Conservation (phyloP, 2,113 vertebrate species). For the Paradisaea rubra region DNA sequence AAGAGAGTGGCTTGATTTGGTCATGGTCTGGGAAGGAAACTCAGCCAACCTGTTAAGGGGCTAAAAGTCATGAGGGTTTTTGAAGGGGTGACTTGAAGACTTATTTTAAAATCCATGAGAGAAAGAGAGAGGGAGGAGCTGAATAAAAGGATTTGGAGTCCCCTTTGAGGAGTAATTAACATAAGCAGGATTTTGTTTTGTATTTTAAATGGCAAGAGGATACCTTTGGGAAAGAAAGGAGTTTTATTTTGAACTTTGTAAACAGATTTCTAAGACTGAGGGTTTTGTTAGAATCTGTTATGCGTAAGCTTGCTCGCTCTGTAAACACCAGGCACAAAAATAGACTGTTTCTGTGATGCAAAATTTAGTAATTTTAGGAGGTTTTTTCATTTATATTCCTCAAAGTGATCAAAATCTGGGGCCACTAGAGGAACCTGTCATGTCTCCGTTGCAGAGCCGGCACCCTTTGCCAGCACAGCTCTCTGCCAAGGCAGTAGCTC, state of each 20-base stretch:
- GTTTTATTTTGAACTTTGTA: not conserved
- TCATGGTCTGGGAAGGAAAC: not conserved
- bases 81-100: not conserved
- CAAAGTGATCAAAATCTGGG: not conserved
- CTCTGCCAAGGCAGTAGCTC: not conserved
- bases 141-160: not conserved
- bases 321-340: not conserved
- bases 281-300: not conserved
- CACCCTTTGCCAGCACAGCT: not conserved
- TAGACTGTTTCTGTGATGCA: not conserved
- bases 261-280: not conserved
- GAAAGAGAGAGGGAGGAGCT: not conserved
- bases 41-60: not conserved
- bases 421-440: fast-evolving
- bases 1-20: not conserved
- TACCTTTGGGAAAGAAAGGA: not conserved
- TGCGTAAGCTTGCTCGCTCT: fast-evolving
- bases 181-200: not conserved
- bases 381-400: not conserved
- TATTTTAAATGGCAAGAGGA: not conserved
- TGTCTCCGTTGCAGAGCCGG: fast-evolving
- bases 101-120: not conserved
- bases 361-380: not conserved
- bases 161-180: not conserved
- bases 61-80: not conserved